Conservation (phyloP, 2,888 invertebrate species). For the Lissonota sp. region DNA sequence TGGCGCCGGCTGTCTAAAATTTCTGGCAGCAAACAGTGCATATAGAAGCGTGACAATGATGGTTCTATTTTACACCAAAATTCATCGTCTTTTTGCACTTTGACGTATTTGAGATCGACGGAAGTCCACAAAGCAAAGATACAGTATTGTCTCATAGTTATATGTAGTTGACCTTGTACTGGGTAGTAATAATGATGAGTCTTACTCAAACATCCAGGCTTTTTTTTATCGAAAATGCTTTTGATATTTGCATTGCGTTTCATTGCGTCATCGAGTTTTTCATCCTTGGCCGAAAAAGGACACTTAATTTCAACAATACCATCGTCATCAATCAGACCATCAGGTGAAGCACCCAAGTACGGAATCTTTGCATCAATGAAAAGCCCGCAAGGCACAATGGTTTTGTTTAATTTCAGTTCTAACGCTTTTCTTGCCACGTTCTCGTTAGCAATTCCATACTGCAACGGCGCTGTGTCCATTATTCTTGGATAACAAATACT, state of each 20-base stretch:
- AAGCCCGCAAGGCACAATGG: conserved; percentile 66
- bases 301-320: conserved; percentile 70
- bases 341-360: conserved; percentile 68
- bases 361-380: conserved; percentile 68
- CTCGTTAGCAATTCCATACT: conserved; percentile 62
- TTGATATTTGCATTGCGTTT: conserved; percentile 7
- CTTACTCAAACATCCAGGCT: conserved; percentile 51
- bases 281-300: conserved; percentile 57
- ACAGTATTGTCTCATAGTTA: conserved; percentile 59
- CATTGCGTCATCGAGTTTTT: conserved; percentile 53
- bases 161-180: conserved; percentile 68
- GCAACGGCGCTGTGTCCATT: conserved; percentile 45
- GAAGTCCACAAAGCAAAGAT: conserved; percentile 63
- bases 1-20: conserved; percentile 61
- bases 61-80: conserved; percentile 66
- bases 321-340: conserved; percentile 67
- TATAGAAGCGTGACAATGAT: conserved; percentile 56
- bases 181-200: conserved; percentile 65
- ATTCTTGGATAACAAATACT: conserved; percentile 58
- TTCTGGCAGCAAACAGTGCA: conserved; percentile 62
- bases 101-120: conserved; percentile 48
- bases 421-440: conserved; percentile 42
- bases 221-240: conserved; percentile 38
- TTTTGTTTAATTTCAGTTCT: conserved; percentile 33
- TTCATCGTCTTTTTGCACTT: conserved; percentile 54